These are phyloP conservation scores for Zosterops pallidus DNA, from an alignment of 2,113 vertebrate genomes.

Conservation along the genomic window DNA sequence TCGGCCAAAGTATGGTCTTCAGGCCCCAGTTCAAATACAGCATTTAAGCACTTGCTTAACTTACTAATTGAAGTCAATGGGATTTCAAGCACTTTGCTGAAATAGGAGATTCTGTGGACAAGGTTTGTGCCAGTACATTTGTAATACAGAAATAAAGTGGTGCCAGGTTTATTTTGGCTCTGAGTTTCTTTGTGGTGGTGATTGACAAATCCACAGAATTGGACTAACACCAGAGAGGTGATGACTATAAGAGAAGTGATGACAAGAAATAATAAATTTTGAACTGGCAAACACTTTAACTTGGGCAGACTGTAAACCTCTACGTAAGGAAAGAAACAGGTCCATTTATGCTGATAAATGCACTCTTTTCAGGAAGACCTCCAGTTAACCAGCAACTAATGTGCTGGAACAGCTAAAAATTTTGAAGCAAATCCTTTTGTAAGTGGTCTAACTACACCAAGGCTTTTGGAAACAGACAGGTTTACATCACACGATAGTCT, in stretches of 20 bases:
- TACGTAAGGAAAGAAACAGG: constrained; percentile 2
- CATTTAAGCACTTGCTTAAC: constrained; percentile 44
- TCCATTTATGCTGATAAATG: constrained; percentile 32
- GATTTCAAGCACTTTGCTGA: constrained; percentile 53
- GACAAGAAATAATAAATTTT: constrained; percentile 61
- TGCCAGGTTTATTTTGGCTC: constrained; percentile 63
- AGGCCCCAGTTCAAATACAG: neutral
- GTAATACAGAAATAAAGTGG: constrained; percentile 41
- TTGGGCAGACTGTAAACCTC: constrained; percentile 29
- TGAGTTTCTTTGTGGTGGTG: constrained; percentile 40
- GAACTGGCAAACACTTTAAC: constrained; percentile 18
- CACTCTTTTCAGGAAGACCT: constrained; percentile 56
- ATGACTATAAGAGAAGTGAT: constrained; percentile 40
- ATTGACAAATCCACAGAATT: constrained; percentile 64
- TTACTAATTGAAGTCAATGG: constrained; percentile 55
- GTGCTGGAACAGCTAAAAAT: constrained; percentile 48
- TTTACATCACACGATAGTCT: constrained; percentile 22
- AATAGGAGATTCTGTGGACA: constrained; percentile 43
- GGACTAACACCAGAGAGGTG: constrained; percentile 52
- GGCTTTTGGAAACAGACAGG: neutral
- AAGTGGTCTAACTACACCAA: neutral
- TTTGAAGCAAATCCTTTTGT: constrained; percentile 5
- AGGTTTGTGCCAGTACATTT: constrained; percentile 29
- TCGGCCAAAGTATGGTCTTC: neutral
- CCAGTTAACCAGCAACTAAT: constrained; percentile 31